Evolutionary conservation across 2,797 vertebrate genomes (phyloP), one percentile per base, ranked within the genome.

Genomic region (Tragopan temminckii): DNA sequence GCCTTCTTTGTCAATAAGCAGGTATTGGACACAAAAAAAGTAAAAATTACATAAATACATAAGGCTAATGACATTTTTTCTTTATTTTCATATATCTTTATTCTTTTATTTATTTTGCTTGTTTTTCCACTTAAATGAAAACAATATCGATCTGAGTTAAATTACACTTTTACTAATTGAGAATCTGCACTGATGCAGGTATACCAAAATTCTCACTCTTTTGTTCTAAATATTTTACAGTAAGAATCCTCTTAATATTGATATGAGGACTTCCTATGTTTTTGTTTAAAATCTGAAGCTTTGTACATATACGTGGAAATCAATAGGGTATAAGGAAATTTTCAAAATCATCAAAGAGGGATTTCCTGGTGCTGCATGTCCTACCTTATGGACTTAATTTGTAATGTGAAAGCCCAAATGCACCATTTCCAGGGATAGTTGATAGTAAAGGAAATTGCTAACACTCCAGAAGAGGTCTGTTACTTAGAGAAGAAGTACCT

Each of bases 301-400:
- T 45, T 53, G 3, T 69, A 14, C 45, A 59, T 77, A 62, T 63
- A 2, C 42, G 87, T 62, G 9, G 8, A 29, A 33, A 58, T 59
- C 78, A 59, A 67, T 63, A 17, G 31, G 29, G 19, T 14, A 31
- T 9, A 8, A 3, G 29, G 86, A 82, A 87, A 90, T 31, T 70
- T 64, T 84, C 68, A 59, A 45, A 72, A 55, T 24, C 31, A 40
- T 77, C 71, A 83, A 67, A 74, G 43, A 89, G 38, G 40, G 50
- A 70, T 85, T 92, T 87, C 33, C 46, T 91, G n/a, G 55, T 89
- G 79, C 79, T 52, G 58, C 57, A 36, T 36, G 67, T 83, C 48
- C 53, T 62, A 24, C 91, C 48, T 90, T 59, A 77, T 42, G 27
- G 61, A 70, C 64, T 85, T 63, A 77, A 82, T 87, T 77, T 77